These are phyloP conservation scores for Aspidapion aeneum DNA, from an alignment of 2,888 invertebrate genomes.

Conservation along the genomic window DNA sequence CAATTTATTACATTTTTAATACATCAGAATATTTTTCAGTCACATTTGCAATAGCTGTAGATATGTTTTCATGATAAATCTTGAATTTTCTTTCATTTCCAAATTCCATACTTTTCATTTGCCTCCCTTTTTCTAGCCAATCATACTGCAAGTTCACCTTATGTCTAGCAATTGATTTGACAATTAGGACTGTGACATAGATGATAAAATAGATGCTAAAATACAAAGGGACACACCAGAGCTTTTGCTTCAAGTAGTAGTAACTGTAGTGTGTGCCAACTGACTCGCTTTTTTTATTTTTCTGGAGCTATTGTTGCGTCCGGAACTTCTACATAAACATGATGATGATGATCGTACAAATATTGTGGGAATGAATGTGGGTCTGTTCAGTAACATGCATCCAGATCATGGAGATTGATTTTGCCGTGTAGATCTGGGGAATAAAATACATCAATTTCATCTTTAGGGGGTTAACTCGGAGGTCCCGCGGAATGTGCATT, in stretches of 20 bases:
- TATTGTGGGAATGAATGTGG: constrained; percentile 41
- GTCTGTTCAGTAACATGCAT: too few relatives aligned
- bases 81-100: neutral
- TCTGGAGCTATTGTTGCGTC: constrained; percentile 49
- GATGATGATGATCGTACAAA: constrained; percentile 44
- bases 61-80: constrained; percentile 42
- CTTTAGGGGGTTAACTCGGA: neutral
- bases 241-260: constrained; percentile 69
- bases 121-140: constrained; percentile 31
- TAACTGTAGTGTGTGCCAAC: constrained; percentile 63
- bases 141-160: constrained; percentile 62
- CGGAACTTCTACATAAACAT: constrained; percentile 45
- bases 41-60: constrained; percentile 29
- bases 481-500: neutral
- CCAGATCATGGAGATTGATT: too few relatives aligned
- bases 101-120: too few relatives aligned
- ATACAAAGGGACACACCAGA: constrained; percentile 72
- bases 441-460: constrained; percentile 9
- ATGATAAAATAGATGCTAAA: constrained; percentile 70
- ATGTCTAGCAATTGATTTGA: constrained; percentile 69
- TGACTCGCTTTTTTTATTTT: constrained; percentile 56
- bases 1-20: neutral
- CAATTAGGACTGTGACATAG: constrained; percentile 67
- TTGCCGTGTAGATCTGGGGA: constrained; percentile 17
- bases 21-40: constrained; percentile 31